Evolutionary conservation across 1,140 invertebrate species (phyloP).

Genomic region (Leptonema lineaticorne): DNA sequence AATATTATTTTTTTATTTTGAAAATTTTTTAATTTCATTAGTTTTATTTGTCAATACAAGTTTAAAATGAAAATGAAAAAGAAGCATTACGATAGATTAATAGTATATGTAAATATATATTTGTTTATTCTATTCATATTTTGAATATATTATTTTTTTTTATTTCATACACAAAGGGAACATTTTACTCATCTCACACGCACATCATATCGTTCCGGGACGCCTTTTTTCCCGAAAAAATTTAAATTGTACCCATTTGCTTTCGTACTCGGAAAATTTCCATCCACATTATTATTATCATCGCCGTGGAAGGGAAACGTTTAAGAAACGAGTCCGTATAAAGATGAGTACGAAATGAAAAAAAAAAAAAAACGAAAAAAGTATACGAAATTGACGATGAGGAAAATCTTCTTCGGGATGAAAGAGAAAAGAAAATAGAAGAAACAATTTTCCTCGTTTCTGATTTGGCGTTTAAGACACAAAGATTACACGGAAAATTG

Average conservation of each 20-base stretch:
- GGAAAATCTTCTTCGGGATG: no score
- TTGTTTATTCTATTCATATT: no score
- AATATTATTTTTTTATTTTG: no score
- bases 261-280: constrained; percentile 17
- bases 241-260: constrained; percentile 27
- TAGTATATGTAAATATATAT: no score
- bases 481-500: constrained; percentile 19
- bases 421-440: no score
- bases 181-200: constrained; percentile 18
- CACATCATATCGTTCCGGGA: constrained; percentile 21
- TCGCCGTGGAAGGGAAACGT: neutral
- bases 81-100: no score
- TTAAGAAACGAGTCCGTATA: neutral
- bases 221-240: constrained; percentile 22
- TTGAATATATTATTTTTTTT: no score
- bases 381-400: no score
- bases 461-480: constrained; percentile 13
- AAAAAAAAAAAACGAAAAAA: constrained; percentile 3
- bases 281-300: constrained; percentile 12
- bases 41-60: no score
- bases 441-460: constrained; percentile 13
- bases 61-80: no score
- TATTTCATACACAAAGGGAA: constrained; percentile 23
- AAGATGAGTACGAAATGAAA: neutral
- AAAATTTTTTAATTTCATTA: no score